phyloP scores from a whole-genome alignment of 2,888 invertebrate genomes.

The Orthosia cruda region DNA sequence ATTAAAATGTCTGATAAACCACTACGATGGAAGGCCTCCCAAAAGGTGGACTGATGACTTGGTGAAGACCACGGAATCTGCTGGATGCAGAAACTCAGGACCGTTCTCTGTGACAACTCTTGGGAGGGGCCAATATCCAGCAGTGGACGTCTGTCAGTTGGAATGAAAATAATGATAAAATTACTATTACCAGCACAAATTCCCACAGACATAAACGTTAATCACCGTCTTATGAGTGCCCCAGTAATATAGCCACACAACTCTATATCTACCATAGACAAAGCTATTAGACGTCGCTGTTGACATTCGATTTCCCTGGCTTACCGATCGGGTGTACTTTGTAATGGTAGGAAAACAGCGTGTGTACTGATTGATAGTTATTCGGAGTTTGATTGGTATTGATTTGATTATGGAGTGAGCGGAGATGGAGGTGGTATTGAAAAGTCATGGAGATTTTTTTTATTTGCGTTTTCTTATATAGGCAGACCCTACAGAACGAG shows the following conservation, averaged over 20 bases:
- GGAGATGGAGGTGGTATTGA: not conserved
- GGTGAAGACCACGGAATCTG: too few relatives aligned
- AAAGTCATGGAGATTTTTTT: too few relatives aligned
- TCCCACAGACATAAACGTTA: not conserved
- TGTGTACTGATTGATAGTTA: conserved; percentile 27
- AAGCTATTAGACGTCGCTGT: conserved; percentile 54
- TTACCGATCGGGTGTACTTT: conserved; percentile 42
- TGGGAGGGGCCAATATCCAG: too few relatives aligned
- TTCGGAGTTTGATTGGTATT: conserved; percentile 29
- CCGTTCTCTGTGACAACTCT: too few relatives aligned
- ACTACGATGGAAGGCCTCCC: too few relatives aligned
- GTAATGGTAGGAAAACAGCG: conserved; percentile 57
- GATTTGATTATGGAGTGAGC: not conserved
- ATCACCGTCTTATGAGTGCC: not conserved
- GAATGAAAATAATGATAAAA: too few relatives aligned
- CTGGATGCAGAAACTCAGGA: too few relatives aligned
- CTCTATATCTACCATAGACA: not conserved
- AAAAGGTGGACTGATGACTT: too few relatives aligned
- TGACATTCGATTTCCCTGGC: conserved; percentile 65
- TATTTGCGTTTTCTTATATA: too few relatives aligned
- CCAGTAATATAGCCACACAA: conserved; percentile 5
- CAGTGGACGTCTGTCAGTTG: too few relatives aligned
- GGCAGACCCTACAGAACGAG: too few relatives aligned
- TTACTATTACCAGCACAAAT: not conserved
- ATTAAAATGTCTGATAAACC: too few relatives aligned